Base-by-base conservation (phyloP, 2,797 vertebrate species). In the Enteromius fasciolatus region DNA sequence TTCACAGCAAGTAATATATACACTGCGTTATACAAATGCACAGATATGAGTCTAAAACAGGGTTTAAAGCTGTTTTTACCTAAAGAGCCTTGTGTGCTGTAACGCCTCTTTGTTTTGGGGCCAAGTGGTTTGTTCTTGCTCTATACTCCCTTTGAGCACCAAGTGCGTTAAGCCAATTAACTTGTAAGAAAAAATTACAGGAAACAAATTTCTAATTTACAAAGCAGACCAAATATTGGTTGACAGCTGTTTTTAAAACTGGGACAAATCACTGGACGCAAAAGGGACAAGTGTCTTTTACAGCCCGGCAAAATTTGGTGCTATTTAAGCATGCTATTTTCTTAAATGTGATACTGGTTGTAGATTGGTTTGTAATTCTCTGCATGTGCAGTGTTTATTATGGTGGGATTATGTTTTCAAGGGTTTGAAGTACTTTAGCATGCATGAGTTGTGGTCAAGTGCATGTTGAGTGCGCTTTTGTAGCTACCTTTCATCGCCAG, bases 361-460 rank as follows among this genome's bases (percentile, higher is more conserved):
- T 15, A 41, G 66, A 61, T 2, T 14, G 2, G 20, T 3, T n/a
- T 54, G 20, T 10, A 3, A 63, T 31, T 63, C 59, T 31, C 25
- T 63, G 25, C 23, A 14, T 7, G 14, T 31, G 59, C 14, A 8
- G 25, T 17, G 3, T 67, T 66, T 20, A 20, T 66, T 36, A n/a
- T 18, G 25, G 14, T 17, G 25, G 14, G 59, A 17, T 63, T 63
- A 17, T 31, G 59, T 63, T 63, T 17, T 63, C 14, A 31, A 28
- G 12, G 59, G 14, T 17, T 63, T 63, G 15, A 14, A 63, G 25
- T 63, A 63, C 25, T 69, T 23, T 46, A 25, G 48, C 70, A 52
- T 73, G 70, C 70, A 52, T 36, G 73, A 57, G 73, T 57, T 57
- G 57, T 76, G 61, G 31, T 52, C 10, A 50, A 67, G 70, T 39